Percentiles rank a stretch among this genome's conserved stretches.
Evolutionary conservation across 1,140 invertebrate species (phyloP).

Genomic region (Drosophila nasuta): DNA sequence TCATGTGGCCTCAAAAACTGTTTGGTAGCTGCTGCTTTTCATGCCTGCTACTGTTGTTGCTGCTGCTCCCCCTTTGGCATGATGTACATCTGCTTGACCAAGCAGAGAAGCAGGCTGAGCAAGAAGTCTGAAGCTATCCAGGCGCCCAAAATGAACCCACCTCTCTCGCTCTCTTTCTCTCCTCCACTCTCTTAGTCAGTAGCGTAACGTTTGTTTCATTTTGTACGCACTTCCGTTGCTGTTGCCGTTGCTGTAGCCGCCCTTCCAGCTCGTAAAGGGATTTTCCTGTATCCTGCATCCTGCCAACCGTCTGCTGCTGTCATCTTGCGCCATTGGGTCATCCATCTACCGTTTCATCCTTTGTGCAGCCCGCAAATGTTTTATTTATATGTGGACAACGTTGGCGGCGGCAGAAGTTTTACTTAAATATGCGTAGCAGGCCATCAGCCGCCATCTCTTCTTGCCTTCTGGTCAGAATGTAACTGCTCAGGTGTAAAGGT

Average conservation of each 20-base stretch:
- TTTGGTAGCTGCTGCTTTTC: conserved; percentile 35
- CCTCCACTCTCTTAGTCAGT: conserved; percentile 15
- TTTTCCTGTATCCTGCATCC: conserved; percentile 75
- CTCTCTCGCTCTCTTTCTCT: not conserved
- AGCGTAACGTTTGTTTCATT: conserved; percentile 65
- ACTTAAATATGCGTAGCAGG: conserved; percentile 75
- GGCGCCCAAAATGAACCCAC: conserved; percentile 37
- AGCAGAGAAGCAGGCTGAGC: conserved; percentile 52
- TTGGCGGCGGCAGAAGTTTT: conserved; percentile 55
- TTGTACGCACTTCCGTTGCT: conserved; percentile 79
- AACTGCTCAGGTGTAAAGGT: conserved; percentile 62
- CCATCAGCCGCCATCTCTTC: conserved; percentile 7
- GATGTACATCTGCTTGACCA: conserved; percentile 74
- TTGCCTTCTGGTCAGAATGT: conserved; percentile 7
- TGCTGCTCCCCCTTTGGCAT: conserved; percentile 2
- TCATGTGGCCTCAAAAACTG: conserved; percentile 54
- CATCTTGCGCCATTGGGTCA: conserved; percentile 82
- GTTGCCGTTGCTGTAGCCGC: conserved; percentile 40
- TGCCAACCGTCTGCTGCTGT: conserved; percentile 42
- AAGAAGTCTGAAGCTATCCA: conserved; percentile 19
- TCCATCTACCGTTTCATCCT: conserved; percentile 79
- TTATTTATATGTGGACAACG: conserved; percentile 81
- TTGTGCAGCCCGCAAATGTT: conserved; percentile 78
- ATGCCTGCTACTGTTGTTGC: conserved; percentile 26
- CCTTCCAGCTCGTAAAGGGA: conserved; percentile 72